These are phyloP conservation scores for Caenorhabditis inopinata DNA, from an alignment of 1,140 invertebrate species.

Conservation along the genomic window DNA sequence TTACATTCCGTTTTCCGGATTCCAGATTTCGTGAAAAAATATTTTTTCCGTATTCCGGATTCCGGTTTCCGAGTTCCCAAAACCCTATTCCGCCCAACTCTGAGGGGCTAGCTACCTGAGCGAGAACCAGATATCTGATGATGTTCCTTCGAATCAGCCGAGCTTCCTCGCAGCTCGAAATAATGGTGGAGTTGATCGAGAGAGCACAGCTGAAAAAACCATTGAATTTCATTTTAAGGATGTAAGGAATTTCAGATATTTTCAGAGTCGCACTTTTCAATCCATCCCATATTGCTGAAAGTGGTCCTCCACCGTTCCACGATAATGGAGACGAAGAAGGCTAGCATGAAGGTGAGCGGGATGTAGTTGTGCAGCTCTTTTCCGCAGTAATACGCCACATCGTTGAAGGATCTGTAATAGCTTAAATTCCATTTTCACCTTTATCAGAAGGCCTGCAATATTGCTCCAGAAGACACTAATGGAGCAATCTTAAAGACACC, in stretches of 20 bases:
- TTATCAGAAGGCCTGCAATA: no score
- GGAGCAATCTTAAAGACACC: no score
- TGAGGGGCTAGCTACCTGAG: slow-evolving; percentile 41
- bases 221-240: no score
- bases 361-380: slow-evolving; percentile 41
- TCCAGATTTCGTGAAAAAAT: no score
- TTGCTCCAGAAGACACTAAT: no score
- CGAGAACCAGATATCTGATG: slow-evolving; percentile 42
- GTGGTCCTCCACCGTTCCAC: slow-evolving; percentile 55
- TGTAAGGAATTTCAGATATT: no score
- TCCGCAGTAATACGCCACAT: background rate
- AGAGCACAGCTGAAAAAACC: slow-evolving; percentile 13
- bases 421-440: background rate
- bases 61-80: no score
- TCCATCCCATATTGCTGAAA: slow-evolving; percentile 54
- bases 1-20: no score
- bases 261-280: no score
- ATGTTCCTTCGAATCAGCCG: slow-evolving; percentile 34
- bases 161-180: slow-evolving; percentile 14
- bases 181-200: slow-evolving; percentile 3
- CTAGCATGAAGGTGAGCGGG: slow-evolving; percentile 55
- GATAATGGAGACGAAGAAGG: slow-evolving; percentile 55
- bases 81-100: no score
- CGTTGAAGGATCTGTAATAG: background rate
- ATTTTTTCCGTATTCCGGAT: no score